Evolutionary conservation across 2,797 vertebrate genomes (phyloP).

Genomic region (Triplophysa bombifrons): DNA sequence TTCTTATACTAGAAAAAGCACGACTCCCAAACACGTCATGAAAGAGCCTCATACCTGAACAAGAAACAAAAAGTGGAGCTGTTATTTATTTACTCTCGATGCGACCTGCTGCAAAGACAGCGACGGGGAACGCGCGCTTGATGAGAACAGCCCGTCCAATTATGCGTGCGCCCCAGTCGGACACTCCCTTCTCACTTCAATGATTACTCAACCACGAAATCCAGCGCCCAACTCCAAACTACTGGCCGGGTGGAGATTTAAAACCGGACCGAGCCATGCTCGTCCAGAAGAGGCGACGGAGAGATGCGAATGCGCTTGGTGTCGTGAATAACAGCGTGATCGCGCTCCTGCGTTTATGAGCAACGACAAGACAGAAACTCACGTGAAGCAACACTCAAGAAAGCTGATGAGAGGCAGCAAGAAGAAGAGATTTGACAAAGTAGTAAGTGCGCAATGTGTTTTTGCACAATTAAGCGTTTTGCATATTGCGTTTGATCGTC

Average conservation of each 20-base stretch:
- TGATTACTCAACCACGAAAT: slow-evolving; percentile 51
- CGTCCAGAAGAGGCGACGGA: slow-evolving; percentile 37
- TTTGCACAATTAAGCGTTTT: slow-evolving; percentile 18
- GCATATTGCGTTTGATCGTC: slow-evolving; percentile 4
- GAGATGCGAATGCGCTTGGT: slow-evolving; percentile 18
- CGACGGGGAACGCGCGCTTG: slow-evolving; percentile 12
- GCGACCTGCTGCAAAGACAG: background rate
- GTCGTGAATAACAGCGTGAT: slow-evolving; percentile 22
- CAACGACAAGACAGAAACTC: slow-evolving; percentile 20
- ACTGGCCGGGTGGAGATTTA: slow-evolving; percentile 50
- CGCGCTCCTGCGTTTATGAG: slow-evolving; percentile 25
- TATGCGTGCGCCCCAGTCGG: slow-evolving; percentile 33
- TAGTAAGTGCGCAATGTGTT: slow-evolving; percentile 48
- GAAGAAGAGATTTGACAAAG: slow-evolving; percentile 42
- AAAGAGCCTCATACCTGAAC: background rate
- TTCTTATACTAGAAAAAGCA: background rate
- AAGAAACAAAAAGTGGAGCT: background rate
- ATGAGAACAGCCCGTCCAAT: slow-evolving; percentile 38
- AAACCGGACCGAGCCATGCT: slow-evolving; percentile 42
- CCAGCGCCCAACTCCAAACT: slow-evolving; percentile 45
- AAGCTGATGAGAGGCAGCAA: slow-evolving; percentile 53
- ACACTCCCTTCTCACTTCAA: slow-evolving; percentile 46
- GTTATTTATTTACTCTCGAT: background rate
- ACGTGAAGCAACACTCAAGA: slow-evolving; percentile 20
- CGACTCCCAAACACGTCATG: background rate